Conservation (phyloP, 2,888 invertebrate genomes). For the Cryptocheilus praepositus region DNA sequence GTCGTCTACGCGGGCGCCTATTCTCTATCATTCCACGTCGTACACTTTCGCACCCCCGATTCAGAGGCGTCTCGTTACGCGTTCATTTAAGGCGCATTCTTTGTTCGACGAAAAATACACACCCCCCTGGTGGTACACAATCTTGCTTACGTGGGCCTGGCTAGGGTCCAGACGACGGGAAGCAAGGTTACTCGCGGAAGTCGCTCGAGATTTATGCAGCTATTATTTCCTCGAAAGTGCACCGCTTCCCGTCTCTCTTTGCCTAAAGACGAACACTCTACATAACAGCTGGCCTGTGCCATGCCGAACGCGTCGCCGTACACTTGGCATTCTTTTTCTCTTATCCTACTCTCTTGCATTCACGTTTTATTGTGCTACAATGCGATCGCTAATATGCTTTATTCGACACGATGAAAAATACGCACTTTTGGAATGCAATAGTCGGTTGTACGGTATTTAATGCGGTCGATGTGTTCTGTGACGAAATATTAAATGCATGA, state of each 20-base stretch:
- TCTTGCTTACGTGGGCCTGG: conserved; percentile 56
- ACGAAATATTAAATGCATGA: no score
- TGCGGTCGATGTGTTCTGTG: no score
- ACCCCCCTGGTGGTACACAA: neutral
- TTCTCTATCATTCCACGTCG: no score
- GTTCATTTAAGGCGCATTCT: conserved; percentile 35
- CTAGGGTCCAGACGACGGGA: conserved; percentile 56
- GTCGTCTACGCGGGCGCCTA: no score
- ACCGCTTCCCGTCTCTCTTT: conserved; percentile 7
- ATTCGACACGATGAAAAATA: no score
- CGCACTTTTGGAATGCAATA: no score
- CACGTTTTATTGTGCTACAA: no score
- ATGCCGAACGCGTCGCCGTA: conserved; percentile 20
- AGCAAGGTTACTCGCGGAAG: conserved; percentile 50
- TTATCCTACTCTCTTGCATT: conserved; percentile 14
- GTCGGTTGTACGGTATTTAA: no score
- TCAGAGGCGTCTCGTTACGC: conserved; percentile 13
- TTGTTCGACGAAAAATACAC: conserved; percentile 44
- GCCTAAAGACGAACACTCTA: conserved; percentile 41
- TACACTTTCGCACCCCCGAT: no score
- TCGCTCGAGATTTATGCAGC: conserved; percentile 60
- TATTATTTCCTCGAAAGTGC: conserved; percentile 56
- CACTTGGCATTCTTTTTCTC: conserved; percentile 3
- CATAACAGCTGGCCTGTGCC: conserved; percentile 23
- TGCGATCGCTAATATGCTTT: no score